A percentile compares a stretch with the other conserved stretches of the same genome.
Evolutionary conservation across 23 tunicate species (phyloP).

Genomic region (Corella eumyota): DNA sequence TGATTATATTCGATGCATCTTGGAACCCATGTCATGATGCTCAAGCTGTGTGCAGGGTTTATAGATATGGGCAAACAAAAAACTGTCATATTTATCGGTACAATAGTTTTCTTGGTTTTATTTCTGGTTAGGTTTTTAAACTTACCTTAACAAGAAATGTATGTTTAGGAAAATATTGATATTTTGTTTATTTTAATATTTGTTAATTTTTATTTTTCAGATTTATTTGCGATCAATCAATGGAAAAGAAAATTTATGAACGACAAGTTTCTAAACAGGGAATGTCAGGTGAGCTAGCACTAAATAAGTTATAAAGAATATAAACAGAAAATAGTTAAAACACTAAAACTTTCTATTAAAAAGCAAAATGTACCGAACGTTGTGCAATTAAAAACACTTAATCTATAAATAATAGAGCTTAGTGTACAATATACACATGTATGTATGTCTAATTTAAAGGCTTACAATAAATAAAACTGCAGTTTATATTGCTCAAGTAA

Average conservation of each 20-base stretch:
- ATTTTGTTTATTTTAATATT: background rate
- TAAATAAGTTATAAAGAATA: too few relatives aligned
- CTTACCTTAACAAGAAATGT: too few relatives aligned
- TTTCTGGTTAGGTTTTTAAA: background rate
- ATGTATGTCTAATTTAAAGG: too few relatives aligned
- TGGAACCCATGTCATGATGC: slow-evolving; percentile 99
- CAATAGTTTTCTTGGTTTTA: background rate
- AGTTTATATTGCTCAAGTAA: too few relatives aligned
- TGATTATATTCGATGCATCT: slow-evolving; percentile 85
- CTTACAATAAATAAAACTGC: too few relatives aligned
- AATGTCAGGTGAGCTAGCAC: slow-evolving; percentile 81
- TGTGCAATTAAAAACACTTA: too few relatives aligned
- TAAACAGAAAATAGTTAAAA: too few relatives aligned
- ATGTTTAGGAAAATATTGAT: background rate
- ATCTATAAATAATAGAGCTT: too few relatives aligned
- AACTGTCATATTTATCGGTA: slow-evolving; percentile 82
- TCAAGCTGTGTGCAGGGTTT: slow-evolving; percentile 97
- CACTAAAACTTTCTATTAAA: too few relatives aligned
- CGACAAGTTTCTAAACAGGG: slow-evolving; percentile 96
- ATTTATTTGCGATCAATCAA: slow-evolving; percentile 75
- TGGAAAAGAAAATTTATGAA: slow-evolving; percentile 94
- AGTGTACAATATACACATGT: too few relatives aligned
- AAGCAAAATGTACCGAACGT: too few relatives aligned
- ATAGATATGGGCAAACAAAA: slow-evolving; percentile 89
- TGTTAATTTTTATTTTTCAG: slow-evolving; percentile 19